Evolutionary conservation across 2,113 vertebrate genomes (phyloP).

Genomic region (Amphiprion ocellaris): DNA sequence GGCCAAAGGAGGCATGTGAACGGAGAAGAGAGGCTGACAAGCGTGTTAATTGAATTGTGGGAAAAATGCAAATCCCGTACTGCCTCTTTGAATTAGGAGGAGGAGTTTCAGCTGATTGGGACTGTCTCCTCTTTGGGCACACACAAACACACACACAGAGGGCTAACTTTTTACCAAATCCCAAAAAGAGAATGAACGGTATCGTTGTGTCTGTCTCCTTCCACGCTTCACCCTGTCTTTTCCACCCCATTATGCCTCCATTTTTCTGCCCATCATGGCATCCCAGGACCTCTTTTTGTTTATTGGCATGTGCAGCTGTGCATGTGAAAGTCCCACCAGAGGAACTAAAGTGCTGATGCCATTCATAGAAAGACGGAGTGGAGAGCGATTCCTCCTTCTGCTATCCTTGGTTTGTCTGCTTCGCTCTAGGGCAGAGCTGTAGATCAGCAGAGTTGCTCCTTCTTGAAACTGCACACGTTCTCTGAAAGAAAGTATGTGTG

Average conservation of each 20-base stretch:
- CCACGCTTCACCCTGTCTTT: slow-evolving; percentile 3
- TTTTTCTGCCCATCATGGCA: slow-evolving; percentile 35
- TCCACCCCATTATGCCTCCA: slow-evolving; percentile 29
- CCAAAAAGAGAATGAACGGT: slow-evolving; percentile 39
- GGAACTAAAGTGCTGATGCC: slow-evolving; percentile 45
- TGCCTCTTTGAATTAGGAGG: slow-evolving; percentile 75
- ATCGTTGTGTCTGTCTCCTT: slow-evolving; percentile 45
- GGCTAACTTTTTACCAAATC: slow-evolving; percentile 55
- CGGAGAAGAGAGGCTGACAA: slow-evolving; percentile 74
- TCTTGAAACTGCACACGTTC: slow-evolving; percentile 22
- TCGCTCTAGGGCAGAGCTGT: slow-evolving; percentile 50
- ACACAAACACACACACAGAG: slow-evolving; percentile 36
- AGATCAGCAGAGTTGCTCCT: slow-evolving; percentile 51
- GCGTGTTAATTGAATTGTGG: slow-evolving; percentile 88
- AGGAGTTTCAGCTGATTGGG: slow-evolving; percentile 70
- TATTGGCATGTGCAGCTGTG: slow-evolving; percentile 4
- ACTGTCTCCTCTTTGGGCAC: slow-evolving; percentile 34
- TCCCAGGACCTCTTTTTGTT: slow-evolving; percentile 34
- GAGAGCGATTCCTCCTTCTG: slow-evolving; percentile 57
- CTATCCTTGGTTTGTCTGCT: slow-evolving; percentile 62
- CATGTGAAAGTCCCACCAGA: slow-evolving; percentile 21
- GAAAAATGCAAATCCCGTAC: slow-evolving; percentile 82
- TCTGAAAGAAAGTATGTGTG: slow-evolving; percentile 3
- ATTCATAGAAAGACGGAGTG: slow-evolving; percentile 60
- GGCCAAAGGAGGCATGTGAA: slow-evolving; percentile 70